Conservation (phyloP, 2,113 vertebrate species). For the Mobula hypostoma region DNA sequence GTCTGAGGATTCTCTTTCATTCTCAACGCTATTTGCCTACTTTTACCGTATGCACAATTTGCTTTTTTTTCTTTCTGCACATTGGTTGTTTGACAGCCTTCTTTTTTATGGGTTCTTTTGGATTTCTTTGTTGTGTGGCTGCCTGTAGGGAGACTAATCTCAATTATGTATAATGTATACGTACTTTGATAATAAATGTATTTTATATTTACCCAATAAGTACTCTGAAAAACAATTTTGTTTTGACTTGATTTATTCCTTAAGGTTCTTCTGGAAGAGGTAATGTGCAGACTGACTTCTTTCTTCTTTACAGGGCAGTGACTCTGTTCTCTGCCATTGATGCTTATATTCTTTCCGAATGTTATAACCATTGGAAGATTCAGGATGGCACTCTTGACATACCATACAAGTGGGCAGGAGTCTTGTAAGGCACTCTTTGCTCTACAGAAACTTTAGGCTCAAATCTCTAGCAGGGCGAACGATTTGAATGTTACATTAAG, state of each 20-base stretch:
- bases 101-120: too few relatives aligned
- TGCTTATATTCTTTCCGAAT: background rate
- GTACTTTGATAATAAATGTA: too few relatives aligned
- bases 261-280: background rate
- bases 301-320: background rate
- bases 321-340: background rate
- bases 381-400: background rate
- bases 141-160: too few relatives aligned
- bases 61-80: too few relatives aligned
- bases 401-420: background rate
- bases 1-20: too few relatives aligned
- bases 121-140: too few relatives aligned
- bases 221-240: background rate
- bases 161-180: too few relatives aligned
- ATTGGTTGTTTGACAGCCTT: too few relatives aligned
- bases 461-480: background rate
- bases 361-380: background rate
- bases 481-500: background rate
- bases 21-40: too few relatives aligned
- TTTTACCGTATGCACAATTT: too few relatives aligned
- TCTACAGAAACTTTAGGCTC: background rate
- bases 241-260: background rate
- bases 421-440: background rate
- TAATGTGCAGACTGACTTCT: background rate
- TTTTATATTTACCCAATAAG: too few relatives aligned